A percentile compares a stretch with the other conserved stretches of the same genome.
Conservation (phyloP, 2,888 invertebrate species). For the Muschampia plurimacula region DNA sequence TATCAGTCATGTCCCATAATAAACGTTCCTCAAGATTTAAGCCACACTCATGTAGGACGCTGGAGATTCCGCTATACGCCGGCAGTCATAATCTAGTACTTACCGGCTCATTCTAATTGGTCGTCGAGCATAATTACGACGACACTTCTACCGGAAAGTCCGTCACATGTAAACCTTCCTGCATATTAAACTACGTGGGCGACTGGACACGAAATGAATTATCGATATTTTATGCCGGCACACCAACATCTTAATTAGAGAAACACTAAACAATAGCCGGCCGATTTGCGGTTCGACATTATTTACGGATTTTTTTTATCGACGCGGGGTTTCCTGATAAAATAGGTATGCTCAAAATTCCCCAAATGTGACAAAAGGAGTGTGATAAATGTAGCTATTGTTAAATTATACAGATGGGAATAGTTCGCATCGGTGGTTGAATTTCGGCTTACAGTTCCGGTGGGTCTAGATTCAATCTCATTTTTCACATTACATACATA, state of each 20-base stretch:
- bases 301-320: conserved; percentile 27
- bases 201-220: conserved; percentile 61
- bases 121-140: conserved; percentile 16
- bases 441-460: too few species aligned
- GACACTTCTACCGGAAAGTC: conserved; percentile 17
- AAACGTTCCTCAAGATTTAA: neutral
- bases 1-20: too few species aligned
- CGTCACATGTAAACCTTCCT: conserved; percentile 40
- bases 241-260: conserved; percentile 64
- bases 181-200: conserved; percentile 48
- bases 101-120: conserved; percentile 20
- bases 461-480: too few species aligned
- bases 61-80: neutral
- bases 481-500: too few species aligned
- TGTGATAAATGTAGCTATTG: neutral
- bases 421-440: too few species aligned
- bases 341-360: neutral
- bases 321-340: neutral
- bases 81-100: conserved; percentile 17
- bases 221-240: conserved; percentile 61
- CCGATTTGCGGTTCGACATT: conserved; percentile 21
- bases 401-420: too few species aligned
- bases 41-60: neutral
- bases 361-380: neutral
- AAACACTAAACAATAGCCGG: conserved; percentile 48